Conservation (phyloP, 2,888 invertebrate species). For the Meta bourneti region DNA sequence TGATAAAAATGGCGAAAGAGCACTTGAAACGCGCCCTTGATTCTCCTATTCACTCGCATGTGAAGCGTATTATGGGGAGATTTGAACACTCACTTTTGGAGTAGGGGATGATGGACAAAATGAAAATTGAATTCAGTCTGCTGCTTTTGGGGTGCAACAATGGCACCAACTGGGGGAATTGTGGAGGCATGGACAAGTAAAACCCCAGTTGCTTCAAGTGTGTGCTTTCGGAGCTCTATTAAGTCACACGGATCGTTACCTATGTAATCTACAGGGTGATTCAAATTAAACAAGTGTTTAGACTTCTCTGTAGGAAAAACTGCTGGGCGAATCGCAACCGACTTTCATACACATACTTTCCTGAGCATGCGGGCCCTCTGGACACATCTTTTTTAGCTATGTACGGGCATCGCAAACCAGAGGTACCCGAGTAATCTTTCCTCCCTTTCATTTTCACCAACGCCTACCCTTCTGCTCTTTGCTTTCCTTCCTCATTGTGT, state of each 20-base stretch:
- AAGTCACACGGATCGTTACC: background rate
- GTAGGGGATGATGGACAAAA: background rate
- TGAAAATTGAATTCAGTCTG: background rate
- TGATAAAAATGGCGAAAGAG: background rate
- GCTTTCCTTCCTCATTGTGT: too few species aligned
- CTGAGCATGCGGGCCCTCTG: too few species aligned
- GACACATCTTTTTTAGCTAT: too few species aligned
- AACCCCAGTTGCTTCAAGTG: background rate
- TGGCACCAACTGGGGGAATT: background rate
- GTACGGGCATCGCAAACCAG: too few species aligned
- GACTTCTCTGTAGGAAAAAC: too few species aligned
- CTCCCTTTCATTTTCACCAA: too few species aligned
- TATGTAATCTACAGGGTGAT: background rate
- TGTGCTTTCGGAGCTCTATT: background rate
- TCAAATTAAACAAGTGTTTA: background rate
- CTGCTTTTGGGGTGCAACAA: background rate
- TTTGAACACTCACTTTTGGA: conserved; percentile 4
- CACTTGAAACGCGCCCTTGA: conserved; percentile 5
- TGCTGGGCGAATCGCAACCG: too few species aligned
- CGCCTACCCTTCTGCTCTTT: too few species aligned
- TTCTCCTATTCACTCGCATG: background rate
- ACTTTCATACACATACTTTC: too few species aligned
- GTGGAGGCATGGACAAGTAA: background rate
- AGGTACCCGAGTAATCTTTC: too few species aligned
- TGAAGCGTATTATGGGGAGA: background rate